These are phyloP conservation scores for Pterois miles DNA, from an alignment of 2,797 vertebrate species.

Conservation along the genomic window DNA sequence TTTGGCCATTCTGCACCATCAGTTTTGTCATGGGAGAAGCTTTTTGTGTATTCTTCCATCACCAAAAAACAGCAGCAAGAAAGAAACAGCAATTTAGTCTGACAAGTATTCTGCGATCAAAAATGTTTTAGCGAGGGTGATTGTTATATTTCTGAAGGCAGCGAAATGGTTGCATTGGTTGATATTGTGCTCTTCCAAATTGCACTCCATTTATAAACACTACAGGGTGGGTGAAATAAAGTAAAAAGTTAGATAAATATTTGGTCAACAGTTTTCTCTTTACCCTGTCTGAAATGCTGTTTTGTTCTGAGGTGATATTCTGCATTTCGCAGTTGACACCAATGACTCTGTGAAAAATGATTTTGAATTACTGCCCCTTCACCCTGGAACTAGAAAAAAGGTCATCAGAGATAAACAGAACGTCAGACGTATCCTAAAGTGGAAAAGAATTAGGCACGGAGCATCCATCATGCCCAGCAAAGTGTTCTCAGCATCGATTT, in stretches of 20 bases:
- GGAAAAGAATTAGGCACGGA: slow-evolving; percentile 17
- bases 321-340: slow-evolving; percentile 24
- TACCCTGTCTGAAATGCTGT: not conserved
- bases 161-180: slow-evolving; percentile 9
- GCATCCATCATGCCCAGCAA: slow-evolving; percentile 23
- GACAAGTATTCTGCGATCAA: slow-evolving; percentile 19
- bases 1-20: not conserved
- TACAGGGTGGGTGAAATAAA: slow-evolving; percentile 1
- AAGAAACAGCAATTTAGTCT: slow-evolving; percentile 21
- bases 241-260: slow-evolving; percentile 36
- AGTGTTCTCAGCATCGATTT: slow-evolving; percentile 48
- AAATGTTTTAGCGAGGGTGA: not conserved
- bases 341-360: slow-evolving; percentile 34
- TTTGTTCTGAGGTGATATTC: slow-evolving; percentile 24
- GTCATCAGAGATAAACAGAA: slow-evolving; percentile 55
- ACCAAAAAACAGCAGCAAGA: slow-evolving; percentile 14
- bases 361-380: slow-evolving; percentile 37
- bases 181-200: slow-evolving; percentile 18
- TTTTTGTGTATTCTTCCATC: not conserved
- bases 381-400: slow-evolving; percentile 31
- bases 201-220: slow-evolving; percentile 20
- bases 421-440: slow-evolving; percentile 27
- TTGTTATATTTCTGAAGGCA: slow-evolving; percentile 14
- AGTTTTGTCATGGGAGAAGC: slow-evolving; percentile 8
- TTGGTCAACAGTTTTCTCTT: slow-evolving; percentile 16